Evolutionary conservation across 1,140 invertebrate genomes (phyloP).

Genomic region (Hetaerina americana): DNA sequence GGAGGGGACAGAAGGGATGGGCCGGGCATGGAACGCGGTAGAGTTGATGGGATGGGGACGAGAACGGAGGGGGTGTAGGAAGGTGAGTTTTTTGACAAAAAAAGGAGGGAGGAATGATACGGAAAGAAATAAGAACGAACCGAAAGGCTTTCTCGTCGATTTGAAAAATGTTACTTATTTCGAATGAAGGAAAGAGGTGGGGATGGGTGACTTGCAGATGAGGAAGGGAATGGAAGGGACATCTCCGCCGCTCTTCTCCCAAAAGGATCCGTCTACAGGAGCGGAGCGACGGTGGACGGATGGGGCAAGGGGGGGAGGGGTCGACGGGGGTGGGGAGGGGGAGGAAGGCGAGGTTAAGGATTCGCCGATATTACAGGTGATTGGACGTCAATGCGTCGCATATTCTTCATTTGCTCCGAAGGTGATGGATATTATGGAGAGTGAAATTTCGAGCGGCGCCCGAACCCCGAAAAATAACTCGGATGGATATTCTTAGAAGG

Average conservation of each 20-base stretch:
- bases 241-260: no score
- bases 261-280: no score
- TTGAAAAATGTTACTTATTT: conserved; percentile 1
- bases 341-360: not conserved
- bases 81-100: no score
- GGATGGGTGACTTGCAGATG: not conserved
- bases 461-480: no score
- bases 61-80: no score
- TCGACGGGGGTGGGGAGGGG: not conserved
- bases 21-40: no score
- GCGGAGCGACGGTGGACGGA: no score
- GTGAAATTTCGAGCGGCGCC: not conserved
- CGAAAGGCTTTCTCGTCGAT: not conserved
- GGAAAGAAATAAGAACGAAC: not conserved
- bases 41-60: no score
- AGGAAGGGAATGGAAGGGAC: not conserved
- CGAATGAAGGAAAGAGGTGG: not conserved
- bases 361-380: not conserved
- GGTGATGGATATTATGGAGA: not conserved
- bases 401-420: not conserved
- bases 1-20: no score
- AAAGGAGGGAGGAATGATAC: not conserved
- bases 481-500: no score
- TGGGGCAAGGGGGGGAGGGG: no score
- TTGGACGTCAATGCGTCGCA: not conserved